Evolutionary conservation across 1,140 invertebrate species (phyloP).

Genomic region (Ceratina calcarata): DNA sequence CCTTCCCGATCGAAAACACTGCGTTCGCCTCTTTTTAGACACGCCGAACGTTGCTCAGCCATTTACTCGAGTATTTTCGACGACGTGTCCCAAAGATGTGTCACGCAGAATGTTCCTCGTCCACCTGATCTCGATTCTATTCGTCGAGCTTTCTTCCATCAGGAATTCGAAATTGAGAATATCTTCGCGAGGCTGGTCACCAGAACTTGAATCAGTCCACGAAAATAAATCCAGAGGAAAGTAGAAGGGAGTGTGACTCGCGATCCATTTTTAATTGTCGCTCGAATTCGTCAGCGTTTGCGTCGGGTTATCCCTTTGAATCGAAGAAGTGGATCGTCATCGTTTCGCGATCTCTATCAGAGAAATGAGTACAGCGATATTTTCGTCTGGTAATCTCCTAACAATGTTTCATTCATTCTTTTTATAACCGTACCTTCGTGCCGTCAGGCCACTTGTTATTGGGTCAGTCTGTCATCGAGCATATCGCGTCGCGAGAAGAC

Average conservation of each 20-base stretch:
- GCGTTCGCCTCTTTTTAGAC: not conserved
- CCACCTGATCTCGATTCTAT: not conserved
- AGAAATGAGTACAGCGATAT: constrained; percentile 16
- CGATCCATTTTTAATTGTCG: no score
- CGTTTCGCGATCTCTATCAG: not conserved
- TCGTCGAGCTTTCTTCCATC: constrained; percentile 6
- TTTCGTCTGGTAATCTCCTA: constrained; percentile 32
- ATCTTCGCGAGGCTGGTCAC: constrained; percentile 8
- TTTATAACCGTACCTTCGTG: constrained; percentile 33
- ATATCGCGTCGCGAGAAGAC: constrained; percentile 42
- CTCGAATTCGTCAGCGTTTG: no score
- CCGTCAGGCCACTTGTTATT: constrained; percentile 55
- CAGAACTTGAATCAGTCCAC: constrained; percentile 60
- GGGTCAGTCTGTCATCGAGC: constrained; percentile 55
- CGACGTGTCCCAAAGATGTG: no score
- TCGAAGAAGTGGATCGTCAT: not conserved
- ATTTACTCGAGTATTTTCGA: not conserved
- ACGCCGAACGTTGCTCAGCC: no score
- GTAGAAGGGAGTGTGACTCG: constrained; percentile 41
- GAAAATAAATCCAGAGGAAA: constrained; percentile 59
- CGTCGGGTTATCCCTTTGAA: no score
- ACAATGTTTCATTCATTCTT: constrained; percentile 41
- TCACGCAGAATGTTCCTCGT: not conserved
- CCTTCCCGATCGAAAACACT: no score
- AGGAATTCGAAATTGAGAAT: constrained; percentile 15